These are phyloP conservation scores for Xylota segnis DNA, from an alignment of 2,888 invertebrate species.

Conservation along the genomic window DNA sequence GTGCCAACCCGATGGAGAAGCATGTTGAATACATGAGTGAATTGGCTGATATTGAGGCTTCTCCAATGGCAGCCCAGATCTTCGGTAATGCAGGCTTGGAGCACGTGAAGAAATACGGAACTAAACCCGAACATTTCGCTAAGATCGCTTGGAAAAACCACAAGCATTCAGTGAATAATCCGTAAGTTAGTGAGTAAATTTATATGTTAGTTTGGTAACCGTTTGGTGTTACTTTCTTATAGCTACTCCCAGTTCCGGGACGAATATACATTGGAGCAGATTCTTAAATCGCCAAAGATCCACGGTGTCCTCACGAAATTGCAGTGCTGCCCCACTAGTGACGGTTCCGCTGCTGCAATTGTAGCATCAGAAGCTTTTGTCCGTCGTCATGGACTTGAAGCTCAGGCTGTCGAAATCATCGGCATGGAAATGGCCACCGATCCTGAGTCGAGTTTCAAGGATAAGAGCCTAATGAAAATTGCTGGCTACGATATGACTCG, in stretches of 20 bases:
- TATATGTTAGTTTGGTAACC: background rate
- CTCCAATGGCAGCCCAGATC: constrained; percentile 96
- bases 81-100: constrained; percentile 98
- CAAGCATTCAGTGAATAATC: constrained; percentile 97
- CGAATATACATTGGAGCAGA: constrained; percentile 95
- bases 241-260: constrained; percentile 97
- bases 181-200: constrained; percentile 86
- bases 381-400: constrained; percentile 91
- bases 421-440: constrained; percentile 99
- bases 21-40: constrained; percentile 95
- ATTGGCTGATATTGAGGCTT: constrained; percentile 90
- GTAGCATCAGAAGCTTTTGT: constrained; percentile 97
- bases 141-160: constrained; percentile 99
- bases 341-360: constrained; percentile 98
- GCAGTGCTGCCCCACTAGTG: constrained; percentile 99
- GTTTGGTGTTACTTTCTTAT: constrained; percentile 33
- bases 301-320: constrained; percentile 97
- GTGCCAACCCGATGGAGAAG: constrained; percentile 95
- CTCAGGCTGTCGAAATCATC: constrained; percentile 96
- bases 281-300: constrained; percentile 93
- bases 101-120: constrained; percentile 93
- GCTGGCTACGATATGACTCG: constrained; percentile 98
- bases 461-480: constrained; percentile 83
- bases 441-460: constrained; percentile 91
- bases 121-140: constrained; percentile 96